Evolutionary conservation across 2,797 vertebrate genomes (phyloP).

Genomic region (Anomalospiza imberbis): DNA sequence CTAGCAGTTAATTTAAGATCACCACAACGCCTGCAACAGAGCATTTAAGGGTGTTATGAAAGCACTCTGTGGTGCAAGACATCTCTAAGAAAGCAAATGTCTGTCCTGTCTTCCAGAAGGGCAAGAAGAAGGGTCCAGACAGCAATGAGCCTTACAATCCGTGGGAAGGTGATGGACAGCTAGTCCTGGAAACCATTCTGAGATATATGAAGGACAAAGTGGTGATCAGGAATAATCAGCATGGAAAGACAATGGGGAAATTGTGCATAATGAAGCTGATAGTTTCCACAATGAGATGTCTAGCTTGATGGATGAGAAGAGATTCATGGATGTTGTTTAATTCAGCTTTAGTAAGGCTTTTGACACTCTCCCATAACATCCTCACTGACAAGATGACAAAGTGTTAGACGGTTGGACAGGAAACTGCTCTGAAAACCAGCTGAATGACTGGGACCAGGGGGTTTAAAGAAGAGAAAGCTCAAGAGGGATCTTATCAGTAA

Average conservation of each 20-base stretch:
- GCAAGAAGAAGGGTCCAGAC: neutral
- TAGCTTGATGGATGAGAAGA: neutral
- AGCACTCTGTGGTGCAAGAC: neutral
- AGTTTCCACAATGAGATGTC: neutral
- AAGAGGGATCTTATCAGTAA: neutral
- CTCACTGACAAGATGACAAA: neutral
- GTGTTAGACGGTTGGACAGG: neutral
- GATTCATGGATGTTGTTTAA: neutral
- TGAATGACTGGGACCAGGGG: neutral
- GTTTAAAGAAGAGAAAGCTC: neutral
- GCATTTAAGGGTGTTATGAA: neutral
- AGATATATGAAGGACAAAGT: neutral
- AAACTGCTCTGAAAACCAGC: neutral
- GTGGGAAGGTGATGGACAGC: neutral
- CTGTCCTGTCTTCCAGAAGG: neutral
- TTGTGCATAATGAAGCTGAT: neutral
- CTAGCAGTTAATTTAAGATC: neutral
- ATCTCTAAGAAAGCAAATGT: neutral
- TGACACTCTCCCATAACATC: neutral
- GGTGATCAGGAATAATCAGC: neutral
- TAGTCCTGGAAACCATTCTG: neutral
- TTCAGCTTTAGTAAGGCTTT: neutral
- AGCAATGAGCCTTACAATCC: neutral
- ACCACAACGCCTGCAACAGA: neutral
- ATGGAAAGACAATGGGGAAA: neutral